These are phyloP conservation scores for Cistogaster globosa DNA, from an alignment of 2,888 invertebrate species.

Conservation along the genomic window DNA sequence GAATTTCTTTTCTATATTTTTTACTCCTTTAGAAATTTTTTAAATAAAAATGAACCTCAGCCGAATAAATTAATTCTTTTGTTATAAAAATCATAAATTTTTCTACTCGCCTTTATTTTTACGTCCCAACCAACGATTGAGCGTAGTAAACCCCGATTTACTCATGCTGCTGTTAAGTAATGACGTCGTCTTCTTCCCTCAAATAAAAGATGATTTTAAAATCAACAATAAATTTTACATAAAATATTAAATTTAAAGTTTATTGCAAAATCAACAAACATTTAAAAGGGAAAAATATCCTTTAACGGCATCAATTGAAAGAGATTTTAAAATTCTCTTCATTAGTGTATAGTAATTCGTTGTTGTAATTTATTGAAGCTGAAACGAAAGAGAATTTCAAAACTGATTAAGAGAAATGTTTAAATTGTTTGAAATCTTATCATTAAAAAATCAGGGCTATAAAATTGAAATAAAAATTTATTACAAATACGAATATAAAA, in stretches of 20 bases:
- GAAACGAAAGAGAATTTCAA: slow-evolving; percentile 18
- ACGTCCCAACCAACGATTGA: slow-evolving; percentile 83
- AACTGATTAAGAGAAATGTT: slow-evolving; percentile 31
- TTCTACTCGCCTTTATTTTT: slow-evolving; percentile 80
- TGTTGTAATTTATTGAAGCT: slow-evolving; percentile 30
- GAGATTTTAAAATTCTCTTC: slow-evolving; percentile 13
- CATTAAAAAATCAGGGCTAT: slow-evolving; percentile 54
- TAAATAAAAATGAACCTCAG: no score
- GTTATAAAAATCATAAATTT: no score
- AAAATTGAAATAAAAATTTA: slow-evolving; percentile 34
- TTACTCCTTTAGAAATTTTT: slow-evolving; percentile 47
- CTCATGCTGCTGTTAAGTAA: slow-evolving; percentile 74
- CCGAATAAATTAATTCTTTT: no score
- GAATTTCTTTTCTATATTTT: neutral
- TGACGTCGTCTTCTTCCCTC: neutral
- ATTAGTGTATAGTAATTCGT: neutral
- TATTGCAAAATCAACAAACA: neutral
- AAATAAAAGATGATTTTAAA: neutral
- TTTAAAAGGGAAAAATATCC: neutral
- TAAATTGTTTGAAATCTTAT: slow-evolving; percentile 51
- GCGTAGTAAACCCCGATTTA: slow-evolving; percentile 83
- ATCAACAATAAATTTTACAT: neutral
- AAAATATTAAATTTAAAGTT: neutral
- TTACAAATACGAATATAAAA: neutral
- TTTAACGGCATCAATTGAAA: slow-evolving; percentile 1